Evolutionary conservation across 1,140 invertebrate genomes (phyloP).

Genomic region (Diachasma alloeum): DNA sequence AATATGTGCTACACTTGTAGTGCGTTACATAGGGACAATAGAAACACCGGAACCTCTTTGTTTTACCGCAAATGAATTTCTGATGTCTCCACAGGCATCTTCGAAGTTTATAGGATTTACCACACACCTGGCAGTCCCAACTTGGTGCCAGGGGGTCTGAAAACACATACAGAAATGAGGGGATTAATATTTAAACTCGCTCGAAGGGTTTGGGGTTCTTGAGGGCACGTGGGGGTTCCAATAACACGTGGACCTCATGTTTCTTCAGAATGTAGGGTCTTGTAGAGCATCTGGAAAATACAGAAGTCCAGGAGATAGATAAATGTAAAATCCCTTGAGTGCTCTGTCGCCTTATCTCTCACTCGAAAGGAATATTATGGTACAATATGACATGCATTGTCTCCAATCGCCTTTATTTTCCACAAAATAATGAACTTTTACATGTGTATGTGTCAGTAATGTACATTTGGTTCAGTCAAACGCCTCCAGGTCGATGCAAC

Average conservation of each 20-base stretch:
- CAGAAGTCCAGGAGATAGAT: background rate
- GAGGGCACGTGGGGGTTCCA: too few species aligned
- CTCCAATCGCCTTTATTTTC: too few species aligned
- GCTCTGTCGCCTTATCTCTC: too few species aligned
- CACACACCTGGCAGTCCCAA: conserved; percentile 41
- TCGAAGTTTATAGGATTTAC: conserved; percentile 63
- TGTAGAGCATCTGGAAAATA: too few species aligned
- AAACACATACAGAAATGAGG: background rate
- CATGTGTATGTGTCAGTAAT: too few species aligned
- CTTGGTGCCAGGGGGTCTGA: background rate
- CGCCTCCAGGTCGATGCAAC: background rate
- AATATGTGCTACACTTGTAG: conserved; percentile 65
- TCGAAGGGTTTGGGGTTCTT: too few species aligned
- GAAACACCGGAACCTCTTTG: conserved; percentile 69
- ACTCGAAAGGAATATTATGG: background rate
- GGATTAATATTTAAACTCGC: background rate
- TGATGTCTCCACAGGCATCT: conserved; percentile 59
- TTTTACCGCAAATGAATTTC: conserved; percentile 67
- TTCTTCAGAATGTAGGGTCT: too few species aligned
- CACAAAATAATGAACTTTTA: too few species aligned
- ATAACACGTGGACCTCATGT: too few species aligned
- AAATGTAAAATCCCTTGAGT: too few species aligned
- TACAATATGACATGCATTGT: too few species aligned
- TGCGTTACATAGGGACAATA: conserved; percentile 67
- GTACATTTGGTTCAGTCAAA: background rate